These are phyloP conservation scores for Hemicentrotus pulcherrimus DNA, from an alignment of 35 echinoderm and acorn worm species.

Conservation along the genomic window DNA sequence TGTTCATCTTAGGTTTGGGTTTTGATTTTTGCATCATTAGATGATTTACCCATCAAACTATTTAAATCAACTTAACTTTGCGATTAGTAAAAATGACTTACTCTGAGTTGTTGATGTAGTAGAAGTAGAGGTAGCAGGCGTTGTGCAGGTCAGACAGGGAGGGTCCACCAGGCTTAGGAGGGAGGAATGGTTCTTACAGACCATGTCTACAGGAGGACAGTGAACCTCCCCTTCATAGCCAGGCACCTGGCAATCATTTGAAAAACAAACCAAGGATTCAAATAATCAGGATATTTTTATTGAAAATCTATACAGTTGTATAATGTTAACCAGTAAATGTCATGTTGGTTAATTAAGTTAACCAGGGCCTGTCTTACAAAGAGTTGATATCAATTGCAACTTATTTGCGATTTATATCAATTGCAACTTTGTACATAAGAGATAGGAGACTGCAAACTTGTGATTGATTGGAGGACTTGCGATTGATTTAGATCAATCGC, in stretches of 20 bases:
- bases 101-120: conserved; percentile 19
- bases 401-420: too few species aligned
- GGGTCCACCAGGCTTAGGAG: conserved; percentile 60
- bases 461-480: too few species aligned
- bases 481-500: too few species aligned
- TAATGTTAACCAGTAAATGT: too few species aligned
- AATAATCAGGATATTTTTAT: neutral
- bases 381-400: too few species aligned
- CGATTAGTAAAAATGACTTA: neutral
- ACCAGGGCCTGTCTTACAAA: too few species aligned
- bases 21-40: neutral
- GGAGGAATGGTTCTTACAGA: conserved; percentile 60
- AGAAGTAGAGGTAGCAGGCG: neutral
- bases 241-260: conserved; percentile 53
- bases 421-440: too few species aligned
- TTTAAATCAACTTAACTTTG: neutral
- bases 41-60: neutral
- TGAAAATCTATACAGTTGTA: too few species aligned
- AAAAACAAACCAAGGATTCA: neutral
- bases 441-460: too few species aligned
- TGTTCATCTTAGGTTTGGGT: neutral
- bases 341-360: too few species aligned
- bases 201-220: conserved; percentile 61
- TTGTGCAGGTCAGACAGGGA: conserved; percentile 32
- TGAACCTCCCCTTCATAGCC: conserved; percentile 69